These are phyloP conservation scores for Xerus inauris DNA, from an alignment of 2,113 vertebrate species.

Conservation along the genomic window DNA sequence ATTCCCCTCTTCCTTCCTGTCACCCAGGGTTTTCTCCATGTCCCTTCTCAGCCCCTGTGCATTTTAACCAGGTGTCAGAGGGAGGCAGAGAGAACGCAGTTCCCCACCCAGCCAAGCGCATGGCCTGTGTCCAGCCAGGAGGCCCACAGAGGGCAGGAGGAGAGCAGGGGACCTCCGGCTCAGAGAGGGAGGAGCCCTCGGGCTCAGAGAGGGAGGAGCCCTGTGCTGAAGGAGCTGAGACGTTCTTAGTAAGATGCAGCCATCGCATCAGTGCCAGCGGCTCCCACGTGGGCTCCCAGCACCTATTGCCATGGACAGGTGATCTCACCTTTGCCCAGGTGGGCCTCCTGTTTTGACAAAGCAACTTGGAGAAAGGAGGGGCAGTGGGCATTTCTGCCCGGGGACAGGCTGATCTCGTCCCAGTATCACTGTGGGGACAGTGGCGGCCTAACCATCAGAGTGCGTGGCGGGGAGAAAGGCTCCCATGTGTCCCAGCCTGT, in stretches of 20 bases:
- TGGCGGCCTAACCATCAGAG: too few relatives aligned
- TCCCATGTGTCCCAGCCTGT: too few relatives aligned
- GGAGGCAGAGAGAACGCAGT: too few relatives aligned
- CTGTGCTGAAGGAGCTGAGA: not conserved
- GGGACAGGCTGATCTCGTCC: not conserved
- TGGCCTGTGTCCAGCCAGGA: not conserved
- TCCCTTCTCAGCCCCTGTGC: not conserved
- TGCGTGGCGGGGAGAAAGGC: too few relatives aligned
- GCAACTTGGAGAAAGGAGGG: too few relatives aligned
- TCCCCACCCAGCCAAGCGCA: not conserved
- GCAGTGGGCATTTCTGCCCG: not conserved
- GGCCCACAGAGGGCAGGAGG: too few relatives aligned
- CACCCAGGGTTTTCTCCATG: not conserved
- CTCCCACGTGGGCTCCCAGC: fast-evolving
- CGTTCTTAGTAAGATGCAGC: too few relatives aligned
- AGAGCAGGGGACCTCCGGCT: not conserved
- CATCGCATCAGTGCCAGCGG: not conserved
- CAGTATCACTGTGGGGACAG: too few relatives aligned
- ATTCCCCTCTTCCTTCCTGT: not conserved
- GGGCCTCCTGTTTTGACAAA: not conserved
- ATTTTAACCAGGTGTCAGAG: not conserved
- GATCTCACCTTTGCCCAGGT: fast-evolving
- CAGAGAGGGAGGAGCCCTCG: too few relatives aligned
- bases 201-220: not conserved
- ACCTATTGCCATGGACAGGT: not conserved